These are phyloP conservation scores for Alethe castanea DNA, from an alignment of 2,113 vertebrate species.

Conservation along the genomic window DNA sequence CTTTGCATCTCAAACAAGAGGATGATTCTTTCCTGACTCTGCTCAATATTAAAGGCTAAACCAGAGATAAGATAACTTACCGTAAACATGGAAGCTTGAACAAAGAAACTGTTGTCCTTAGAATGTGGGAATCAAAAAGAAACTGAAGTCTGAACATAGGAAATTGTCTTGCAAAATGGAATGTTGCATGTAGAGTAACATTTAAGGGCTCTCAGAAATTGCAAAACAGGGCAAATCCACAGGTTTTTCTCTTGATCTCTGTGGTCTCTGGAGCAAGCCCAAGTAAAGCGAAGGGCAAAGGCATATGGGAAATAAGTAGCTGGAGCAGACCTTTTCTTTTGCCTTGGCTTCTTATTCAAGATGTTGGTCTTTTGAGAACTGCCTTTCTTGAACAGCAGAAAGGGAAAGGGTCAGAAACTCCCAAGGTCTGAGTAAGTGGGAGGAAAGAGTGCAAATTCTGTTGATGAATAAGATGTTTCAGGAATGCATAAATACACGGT, in stretches of 20 bases:
- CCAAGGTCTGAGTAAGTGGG: background rate
- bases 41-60: conserved; percentile 44
- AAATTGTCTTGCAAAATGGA: conserved; percentile 17
- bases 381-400: background rate
- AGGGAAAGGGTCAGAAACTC: background rate
- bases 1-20: conserved; percentile 21
- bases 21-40: conserved; percentile 30
- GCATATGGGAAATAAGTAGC: background rate
- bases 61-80: conserved; percentile 45
- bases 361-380: background rate
- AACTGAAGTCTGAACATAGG: background rate
- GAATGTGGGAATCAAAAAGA: conserved; percentile 26
- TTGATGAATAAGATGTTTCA: background rate
- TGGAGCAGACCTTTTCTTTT: background rate
- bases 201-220: background rate
- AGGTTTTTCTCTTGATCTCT: conserved; percentile 25
- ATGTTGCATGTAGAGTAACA: background rate
- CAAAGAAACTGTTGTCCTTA: conserved; percentile 36
- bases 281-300: background rate
- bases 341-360: background rate
- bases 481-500: background rate
- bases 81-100: conserved; percentile 15
- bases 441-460: background rate
- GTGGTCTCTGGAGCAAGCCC: background rate
- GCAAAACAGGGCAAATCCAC: background rate